Base-by-base conservation (phyloP, 2,888 invertebrate genomes). In the Thumatha senex region DNA sequence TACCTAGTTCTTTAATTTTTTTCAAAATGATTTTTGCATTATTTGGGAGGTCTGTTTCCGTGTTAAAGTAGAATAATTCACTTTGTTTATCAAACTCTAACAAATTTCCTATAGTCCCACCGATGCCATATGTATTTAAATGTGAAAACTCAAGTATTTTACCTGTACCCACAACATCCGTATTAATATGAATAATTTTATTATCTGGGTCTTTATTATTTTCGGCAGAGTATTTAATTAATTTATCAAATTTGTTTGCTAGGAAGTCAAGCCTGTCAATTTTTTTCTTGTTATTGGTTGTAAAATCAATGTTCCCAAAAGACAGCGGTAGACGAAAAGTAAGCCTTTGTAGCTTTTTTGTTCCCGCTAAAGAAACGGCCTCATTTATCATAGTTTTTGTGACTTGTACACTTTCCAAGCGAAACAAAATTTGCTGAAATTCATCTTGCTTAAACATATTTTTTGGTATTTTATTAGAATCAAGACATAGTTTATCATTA, bases 81-180 rank as follows among this genome's bases (percentile, higher is more conserved):
- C 49, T 67, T 18, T 56, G 31, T 9, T 40, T 45, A 51, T 76
- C 70, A 35, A 58, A 55, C 7, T 63, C 43, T 2, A 78, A 48
- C 0, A 76, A 52, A 52, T 76, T 78, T 3, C 78, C 78, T 0
- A 78, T 67, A n/a, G 74, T 63, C n/a, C 77, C 67, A 4, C 73
- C 74, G 5, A 78, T 70, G 7, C 74, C 66, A 40, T 68, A 69
- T 9, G 60, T 58, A 45, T 63, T 63, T 10, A 76, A 38, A 31
- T 72, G 67, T 13, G 63, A 62, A 41, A 54, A 46, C 39, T 70
- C 56, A 30, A 75, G 46, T 45, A 54, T 46, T 63, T 67, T 65
- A 10, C 57, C 46, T 0, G 63, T 44, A 18, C 71, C 70, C 14
- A 76, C 60, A 31, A 67, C 62, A 35, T 64, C 44, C 31, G 60